A percentile compares a stretch with the other conserved stretches of the same genome.
Evolutionary conservation across 2,113 vertebrate genomes (phyloP).

Genomic region (Pollimyrus isidori): DNA sequence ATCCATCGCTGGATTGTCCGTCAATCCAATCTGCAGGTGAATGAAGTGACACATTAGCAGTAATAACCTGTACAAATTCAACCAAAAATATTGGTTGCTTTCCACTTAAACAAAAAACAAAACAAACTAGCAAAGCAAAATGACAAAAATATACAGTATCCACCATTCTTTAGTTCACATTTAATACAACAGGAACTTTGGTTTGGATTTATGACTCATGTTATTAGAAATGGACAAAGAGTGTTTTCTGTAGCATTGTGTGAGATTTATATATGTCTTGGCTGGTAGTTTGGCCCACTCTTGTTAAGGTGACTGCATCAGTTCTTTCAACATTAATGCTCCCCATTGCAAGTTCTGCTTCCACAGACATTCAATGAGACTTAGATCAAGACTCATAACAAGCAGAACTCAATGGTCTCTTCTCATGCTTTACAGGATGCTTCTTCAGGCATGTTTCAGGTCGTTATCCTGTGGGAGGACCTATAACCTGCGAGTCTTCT

Average conservation of each 20-base stretch:
- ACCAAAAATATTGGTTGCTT: background rate
- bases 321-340: background rate
- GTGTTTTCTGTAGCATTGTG: background rate
- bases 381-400: background rate
- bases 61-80: background rate
- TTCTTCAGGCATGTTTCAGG: background rate
- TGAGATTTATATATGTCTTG: background rate
- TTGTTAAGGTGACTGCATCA: background rate
- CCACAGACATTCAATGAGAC: background rate
- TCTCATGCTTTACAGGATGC: background rate
- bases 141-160: background rate
- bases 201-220: background rate
- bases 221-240: background rate
- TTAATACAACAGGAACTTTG: background rate
- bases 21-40: slow-evolving; percentile 77
- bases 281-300: background rate
- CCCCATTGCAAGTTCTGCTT: background rate
- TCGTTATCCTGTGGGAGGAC: background rate
- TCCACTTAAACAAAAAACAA: background rate
- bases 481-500: background rate
- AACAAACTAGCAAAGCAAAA: background rate
- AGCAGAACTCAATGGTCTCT: background rate
- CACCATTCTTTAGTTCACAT: background rate
- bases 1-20: slow-evolving; percentile 90
- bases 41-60: background rate